Percentiles rank a stretch among this genome's conserved stretches.
Evolutionary conservation across 2,888 invertebrate genomes (phyloP).

Genomic region (Oxyteleia sp.): DNA sequence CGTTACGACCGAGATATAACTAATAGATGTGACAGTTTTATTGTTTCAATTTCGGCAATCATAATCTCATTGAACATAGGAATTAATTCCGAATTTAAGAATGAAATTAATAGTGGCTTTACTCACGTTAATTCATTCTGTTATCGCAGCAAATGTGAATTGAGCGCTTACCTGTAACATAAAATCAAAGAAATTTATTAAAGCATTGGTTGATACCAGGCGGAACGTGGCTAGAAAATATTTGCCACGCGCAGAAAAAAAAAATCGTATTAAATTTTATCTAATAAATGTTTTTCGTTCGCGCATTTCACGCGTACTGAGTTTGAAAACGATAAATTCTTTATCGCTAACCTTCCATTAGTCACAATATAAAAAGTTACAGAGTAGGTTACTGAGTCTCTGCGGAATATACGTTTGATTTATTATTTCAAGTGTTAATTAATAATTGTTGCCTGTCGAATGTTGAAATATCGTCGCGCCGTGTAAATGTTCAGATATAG

Average conservation of each 20-base stretch:
- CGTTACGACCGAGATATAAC: constrained; percentile 63
- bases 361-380: constrained; percentile 27
- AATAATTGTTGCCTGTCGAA: not conserved
- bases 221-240: no score
- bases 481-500: no score
- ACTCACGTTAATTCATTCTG: constrained; percentile 51
- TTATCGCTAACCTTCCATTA: constrained; percentile 43
- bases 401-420: constrained; percentile 19
- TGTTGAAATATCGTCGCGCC: no score
- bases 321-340: constrained; percentile 36
- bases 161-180: constrained; percentile 71
- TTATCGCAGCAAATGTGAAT: constrained; percentile 41
- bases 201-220: not conserved
- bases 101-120: constrained; percentile 51
- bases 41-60: constrained; percentile 65
- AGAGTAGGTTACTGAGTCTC: not conserved
- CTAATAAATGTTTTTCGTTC: not conserved
- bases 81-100: constrained; percentile 54
- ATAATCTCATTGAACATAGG: constrained; percentile 57
- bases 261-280: not conserved
- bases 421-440: not conserved
- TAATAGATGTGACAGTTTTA: constrained; percentile 63
- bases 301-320: not conserved
- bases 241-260: no score
- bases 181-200: constrained; percentile 42